Evolutionary conservation across 2,888 invertebrate species (phyloP), one percentile per base, ranked within the genome.

Genomic region (Pristionchus entomophagus): DNA sequence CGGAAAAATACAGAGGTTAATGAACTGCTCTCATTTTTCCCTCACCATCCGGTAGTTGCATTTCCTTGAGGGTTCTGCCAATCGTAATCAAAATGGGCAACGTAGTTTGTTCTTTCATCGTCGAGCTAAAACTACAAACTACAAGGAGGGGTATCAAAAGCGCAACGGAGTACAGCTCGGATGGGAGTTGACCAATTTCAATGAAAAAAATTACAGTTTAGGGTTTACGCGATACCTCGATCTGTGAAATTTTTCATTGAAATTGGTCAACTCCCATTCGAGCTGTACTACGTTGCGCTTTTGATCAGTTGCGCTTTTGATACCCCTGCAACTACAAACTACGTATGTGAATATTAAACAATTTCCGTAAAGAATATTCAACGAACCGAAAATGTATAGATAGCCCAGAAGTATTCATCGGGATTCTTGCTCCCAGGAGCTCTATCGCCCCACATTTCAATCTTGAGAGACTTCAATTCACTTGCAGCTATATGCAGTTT

Each of bases 391-490:
- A 80, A 80, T 29, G 80, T 80, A n/a, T 80, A 80, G 26, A 53
- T 35, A 32, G 53, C 38, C 51, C 53, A 80, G 35, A 32, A 80
- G 80, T 80, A 80, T 19, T 80, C 80, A 19, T 80, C 29, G 4
- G 51, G 22, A 80, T 80, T 14, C 22, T 35, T 38, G 38, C 51
- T 80, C 2, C 32, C 80, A 3, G 80, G 80, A 8, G 53, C 32
- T 32, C 80, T 12, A 53, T 80, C 80, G 6, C 53, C 80, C 80
- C 80, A 80, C 80, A 80, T 80, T 51, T 80, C 80, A 32, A 80
- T 80, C 32, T 53, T 80, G 14, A 80, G 19, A 26, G 80, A 53
- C 22, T 32, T 53, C 12, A 14, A 10, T 17, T 22, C 53, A 53
- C 22, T 35, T 19, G 80, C 49, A 19, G 32, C 6, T 80, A 8